Percentiles rank a stretch among this genome's conserved stretches.
Evolutionary conservation across 1,140 invertebrate genomes (phyloP).

Genomic region (Frieseomelitta varia): DNA sequence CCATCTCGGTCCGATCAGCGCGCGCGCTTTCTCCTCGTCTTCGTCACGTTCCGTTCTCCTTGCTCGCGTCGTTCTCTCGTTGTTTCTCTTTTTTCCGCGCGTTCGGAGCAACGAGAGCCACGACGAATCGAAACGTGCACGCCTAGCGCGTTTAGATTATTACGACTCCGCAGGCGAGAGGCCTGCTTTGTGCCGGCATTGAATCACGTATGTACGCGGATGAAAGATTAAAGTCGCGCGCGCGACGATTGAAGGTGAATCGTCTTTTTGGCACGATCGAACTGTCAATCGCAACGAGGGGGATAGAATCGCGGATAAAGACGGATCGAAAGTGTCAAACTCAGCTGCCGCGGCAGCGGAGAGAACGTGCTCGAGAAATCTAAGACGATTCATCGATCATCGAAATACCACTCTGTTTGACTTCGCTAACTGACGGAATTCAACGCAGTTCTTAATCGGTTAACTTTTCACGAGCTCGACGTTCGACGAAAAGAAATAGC

Average conservation of each 20-base stretch:
- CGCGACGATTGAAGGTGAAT: not conserved
- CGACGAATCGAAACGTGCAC: conserved; percentile 35
- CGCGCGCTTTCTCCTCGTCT: conserved; percentile 18
- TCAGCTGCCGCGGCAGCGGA: conserved; percentile 7
- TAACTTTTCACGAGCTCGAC: not conserved
- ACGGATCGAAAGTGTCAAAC: conserved; percentile 41
- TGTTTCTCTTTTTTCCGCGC: conserved; percentile 5
- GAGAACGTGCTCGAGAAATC: conserved; percentile 9
- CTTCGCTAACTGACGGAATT: not conserved
- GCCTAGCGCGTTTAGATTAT: conserved; percentile 41
- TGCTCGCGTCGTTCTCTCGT: not conserved
- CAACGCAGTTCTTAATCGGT: not conserved
- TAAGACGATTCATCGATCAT: conserved; percentile 39
- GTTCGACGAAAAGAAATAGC: no score
- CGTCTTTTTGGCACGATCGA: conserved; percentile 35
- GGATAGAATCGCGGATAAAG: conserved; percentile 24
- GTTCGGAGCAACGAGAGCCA: conserved; percentile 4
- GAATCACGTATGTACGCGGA: conserved; percentile 46
- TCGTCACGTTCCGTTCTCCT: not conserved
- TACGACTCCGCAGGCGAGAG: conserved; percentile 14
- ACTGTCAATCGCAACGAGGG: conserved; percentile 26
- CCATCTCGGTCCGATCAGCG: not conserved
- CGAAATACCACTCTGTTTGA: not conserved
- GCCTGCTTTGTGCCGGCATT: not conserved
- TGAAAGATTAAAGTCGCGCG: conserved; percentile 48